Evolutionary conservation across 2,888 invertebrate genomes (phyloP).

Genomic region (Labia minor): DNA sequence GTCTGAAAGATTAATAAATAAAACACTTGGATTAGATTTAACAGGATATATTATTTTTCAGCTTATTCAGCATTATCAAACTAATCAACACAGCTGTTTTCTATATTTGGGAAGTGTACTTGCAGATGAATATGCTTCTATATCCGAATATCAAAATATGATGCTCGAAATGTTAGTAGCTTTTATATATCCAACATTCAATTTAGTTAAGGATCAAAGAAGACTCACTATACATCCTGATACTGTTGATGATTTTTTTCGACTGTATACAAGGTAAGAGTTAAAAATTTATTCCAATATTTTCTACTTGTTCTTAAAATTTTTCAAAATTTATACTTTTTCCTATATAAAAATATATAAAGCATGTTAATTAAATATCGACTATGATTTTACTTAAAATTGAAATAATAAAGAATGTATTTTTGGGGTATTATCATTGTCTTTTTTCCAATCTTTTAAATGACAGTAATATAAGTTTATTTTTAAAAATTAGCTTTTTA

Average conservation of each 20-base stretch:
- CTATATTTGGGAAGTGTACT: conserved; percentile 82
- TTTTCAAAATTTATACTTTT: not conserved
- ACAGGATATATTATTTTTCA: conserved; percentile 29
- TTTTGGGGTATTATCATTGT: too few species aligned
- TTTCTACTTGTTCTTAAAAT: not conserved
- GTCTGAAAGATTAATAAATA: too few species aligned
- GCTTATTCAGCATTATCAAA: conserved; percentile 60
- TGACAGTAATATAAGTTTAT: too few species aligned
- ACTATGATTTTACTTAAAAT: too few species aligned
- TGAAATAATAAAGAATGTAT: too few species aligned
- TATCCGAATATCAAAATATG: conserved; percentile 53
- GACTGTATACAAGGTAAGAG: conserved; percentile 57
- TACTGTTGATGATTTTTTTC: conserved; percentile 94
- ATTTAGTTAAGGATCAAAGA: conserved; percentile 61
- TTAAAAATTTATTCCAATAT: conserved; percentile 15
- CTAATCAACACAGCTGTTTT: conserved; percentile 79
- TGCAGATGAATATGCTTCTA: conserved; percentile 77
- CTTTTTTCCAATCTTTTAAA: too few species aligned
- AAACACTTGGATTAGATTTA: too few species aligned
- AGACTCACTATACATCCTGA: conserved; percentile 89
- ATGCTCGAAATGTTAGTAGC: conserved; percentile 80
- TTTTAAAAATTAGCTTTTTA: too few species aligned
- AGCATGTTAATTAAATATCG: too few species aligned
- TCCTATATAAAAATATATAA: too few species aligned
- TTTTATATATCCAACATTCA: conserved; percentile 69